Conservation (phyloP, 2,888 invertebrate species). For the Eupeodes latifasciatus region DNA sequence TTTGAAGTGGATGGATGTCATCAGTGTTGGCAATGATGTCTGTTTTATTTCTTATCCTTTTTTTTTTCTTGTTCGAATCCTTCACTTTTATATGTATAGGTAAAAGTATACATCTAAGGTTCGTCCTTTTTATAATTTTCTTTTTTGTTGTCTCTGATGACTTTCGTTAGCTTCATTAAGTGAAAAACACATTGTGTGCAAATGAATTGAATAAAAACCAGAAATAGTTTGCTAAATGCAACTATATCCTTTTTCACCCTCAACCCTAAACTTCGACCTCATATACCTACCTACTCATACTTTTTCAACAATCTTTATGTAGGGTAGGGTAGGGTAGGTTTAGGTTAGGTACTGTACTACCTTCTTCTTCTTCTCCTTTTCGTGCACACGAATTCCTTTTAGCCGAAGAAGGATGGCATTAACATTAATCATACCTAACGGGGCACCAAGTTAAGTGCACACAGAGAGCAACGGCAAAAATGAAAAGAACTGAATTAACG, state of each 20-base stretch:
- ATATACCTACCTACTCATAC: neutral
- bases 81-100: neutral
- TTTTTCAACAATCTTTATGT: neutral
- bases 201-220: conserved; percentile 41
- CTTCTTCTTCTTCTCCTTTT: neutral
- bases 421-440: conserved; percentile 64
- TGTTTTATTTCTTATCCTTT: conserved; percentile 30
- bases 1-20: conserved; percentile 54
- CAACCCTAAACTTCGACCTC: conserved; percentile 3
- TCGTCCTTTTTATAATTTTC: conserved; percentile 2
- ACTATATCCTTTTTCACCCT: conserved; percentile 23
- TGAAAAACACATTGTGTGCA: conserved; percentile 41
- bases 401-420: conserved; percentile 19
- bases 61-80: conserved; percentile 22
- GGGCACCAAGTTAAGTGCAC: conserved; percentile 66
- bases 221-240: conserved; percentile 42
- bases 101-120: neutral
- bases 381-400: conserved; percentile 30
- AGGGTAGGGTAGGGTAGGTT: too few species aligned
- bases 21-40: conserved; percentile 37
- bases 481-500: conserved; percentile 70
- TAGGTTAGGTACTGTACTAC: too few species aligned
- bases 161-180: conserved; percentile 59
- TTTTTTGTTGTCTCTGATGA: conserved; percentile 26
- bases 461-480: conserved; percentile 51